Base-by-base conservation (phyloP, 2,888 invertebrate species). In the Lasioglossum zephyrum region DNA sequence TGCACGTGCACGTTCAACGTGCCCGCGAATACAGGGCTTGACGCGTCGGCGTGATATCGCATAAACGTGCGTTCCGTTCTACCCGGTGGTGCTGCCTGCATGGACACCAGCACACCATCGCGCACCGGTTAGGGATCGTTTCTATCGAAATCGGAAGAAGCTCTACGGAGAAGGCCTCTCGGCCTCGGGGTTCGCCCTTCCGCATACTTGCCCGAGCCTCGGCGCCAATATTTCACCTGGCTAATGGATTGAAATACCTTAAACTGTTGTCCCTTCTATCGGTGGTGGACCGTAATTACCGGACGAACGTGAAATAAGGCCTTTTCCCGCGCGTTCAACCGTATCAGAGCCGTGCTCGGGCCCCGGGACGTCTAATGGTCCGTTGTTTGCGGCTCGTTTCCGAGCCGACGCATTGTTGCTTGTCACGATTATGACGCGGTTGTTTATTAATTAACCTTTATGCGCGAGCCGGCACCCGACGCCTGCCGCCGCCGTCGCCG, bases 41-140 rank as follows among this genome's bases (percentile, higher is more conserved):
- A 91, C 90, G 88, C 88, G 91, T 88, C 91, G 89, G 81, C 90
- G 90, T 91, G 90, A 91, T 91, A 89, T 81, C 90, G 89, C 91
- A 90, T 90, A 90, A 90, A 87, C 82, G 83, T 77, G 85, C 53
- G 53, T 53, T 53, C 53, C 85, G 81, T 79, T 69, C 60, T 39
- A 36, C 82, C 9, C 53, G 49, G 22, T 8, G 53, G 9, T 3
- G 53, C 18, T 49, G 49, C 1, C 53, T 53, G 53, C 22, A 22
- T 22, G 53, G 53, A 22, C 53, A 53, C 22, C 60, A 1, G 26
- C 60, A 31, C 60, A 31, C 31, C 60, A 4, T 1, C 13, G 13
- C 26, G 2, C 60, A 16, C 26, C 60, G 60, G 60, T 31, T n/a
- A 63, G 53, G 53, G 53, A 9, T 53, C 53, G 66, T 81, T 77